Evolutionary conservation across 2,888 invertebrate species (phyloP).

Genomic region (Frankliniella intonsa): DNA sequence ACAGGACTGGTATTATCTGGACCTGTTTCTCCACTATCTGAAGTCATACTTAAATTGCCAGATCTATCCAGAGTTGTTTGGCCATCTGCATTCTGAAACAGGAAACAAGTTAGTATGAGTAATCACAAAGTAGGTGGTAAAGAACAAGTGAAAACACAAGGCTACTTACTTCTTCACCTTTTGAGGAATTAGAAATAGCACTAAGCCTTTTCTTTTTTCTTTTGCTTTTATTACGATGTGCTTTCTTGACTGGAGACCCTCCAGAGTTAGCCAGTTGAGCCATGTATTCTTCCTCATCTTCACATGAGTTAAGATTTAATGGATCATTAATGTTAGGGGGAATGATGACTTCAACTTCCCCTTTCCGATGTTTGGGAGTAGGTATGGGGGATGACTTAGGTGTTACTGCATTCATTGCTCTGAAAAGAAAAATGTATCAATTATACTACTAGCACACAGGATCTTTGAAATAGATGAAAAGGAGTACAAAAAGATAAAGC

Average conservation of each 20-base stretch:
- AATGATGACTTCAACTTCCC: constrained; percentile 82
- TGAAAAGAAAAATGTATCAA: constrained; percentile 37
- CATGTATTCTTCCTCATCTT: constrained; percentile 75
- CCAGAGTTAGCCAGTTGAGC: constrained; percentile 57
- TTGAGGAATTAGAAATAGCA: constrained; percentile 46
- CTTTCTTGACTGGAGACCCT: constrained; percentile 59
- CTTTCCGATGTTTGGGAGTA: constrained; percentile 72
- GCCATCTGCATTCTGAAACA: not conserved
- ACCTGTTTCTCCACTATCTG: not conserved
- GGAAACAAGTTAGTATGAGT: not conserved
- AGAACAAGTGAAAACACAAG: not conserved
- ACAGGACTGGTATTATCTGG: not conserved
- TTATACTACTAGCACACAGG: not conserved
- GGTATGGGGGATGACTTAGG: constrained; percentile 89
- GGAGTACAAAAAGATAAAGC: not conserved
- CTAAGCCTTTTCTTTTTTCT: constrained; percentile 57
- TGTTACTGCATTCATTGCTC: constrained; percentile 82
- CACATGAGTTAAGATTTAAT: constrained; percentile 66
- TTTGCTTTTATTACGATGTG: constrained; percentile 56
- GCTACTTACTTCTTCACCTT: constrained; percentile 49
- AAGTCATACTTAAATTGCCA: not conserved
- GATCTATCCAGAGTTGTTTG: not conserved
- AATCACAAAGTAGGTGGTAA: not conserved
- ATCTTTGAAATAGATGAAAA: not conserved
- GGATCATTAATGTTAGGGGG: constrained; percentile 92